Conservation (phyloP, 2,888 invertebrate genomes). For the Nowickia ferox region DNA sequence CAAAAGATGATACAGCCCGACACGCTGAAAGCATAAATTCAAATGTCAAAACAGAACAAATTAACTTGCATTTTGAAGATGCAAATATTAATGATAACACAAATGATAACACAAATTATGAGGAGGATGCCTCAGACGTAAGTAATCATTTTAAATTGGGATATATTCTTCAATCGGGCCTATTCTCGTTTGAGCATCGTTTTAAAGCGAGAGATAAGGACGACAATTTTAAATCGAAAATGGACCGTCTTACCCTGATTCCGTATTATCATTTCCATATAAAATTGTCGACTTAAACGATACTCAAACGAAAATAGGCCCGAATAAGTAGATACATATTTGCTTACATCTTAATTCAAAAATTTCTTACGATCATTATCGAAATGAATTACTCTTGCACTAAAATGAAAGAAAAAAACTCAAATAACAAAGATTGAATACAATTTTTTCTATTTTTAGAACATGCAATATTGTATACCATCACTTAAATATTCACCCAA, state of each 20-base stretch:
- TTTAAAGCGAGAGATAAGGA: too few relatives aligned
- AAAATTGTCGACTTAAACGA: too few relatives aligned
- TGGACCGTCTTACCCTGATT: too few relatives aligned
- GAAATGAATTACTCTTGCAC: neutral
- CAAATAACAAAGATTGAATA: slow-evolving; percentile 1
- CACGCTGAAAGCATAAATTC: slow-evolving; percentile 1
- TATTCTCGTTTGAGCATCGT: too few relatives aligned
- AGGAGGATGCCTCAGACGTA: slow-evolving; percentile 47
- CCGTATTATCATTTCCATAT: too few relatives aligned
- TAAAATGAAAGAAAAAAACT: neutral
- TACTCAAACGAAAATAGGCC: neutral
- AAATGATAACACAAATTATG: slow-evolving; percentile 28
- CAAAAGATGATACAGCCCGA: neutral
- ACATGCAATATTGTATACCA: slow-evolving; percentile 47
- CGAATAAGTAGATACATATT: neutral
- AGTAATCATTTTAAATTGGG: slow-evolving; percentile 3
- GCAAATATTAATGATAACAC: slow-evolving; percentile 34
- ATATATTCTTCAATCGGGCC: neutral
- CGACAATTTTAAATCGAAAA: too few relatives aligned
- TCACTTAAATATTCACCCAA: slow-evolving; percentile 56
- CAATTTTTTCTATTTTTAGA: slow-evolving; percentile 60
- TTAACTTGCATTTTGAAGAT: slow-evolving; percentile 41
- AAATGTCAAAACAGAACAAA: slow-evolving; percentile 41
- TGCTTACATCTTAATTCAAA: neutral
- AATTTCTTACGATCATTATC: neutral